Conservation (phyloP, 2,888 invertebrate genomes). For the Acleris literana region DNA sequence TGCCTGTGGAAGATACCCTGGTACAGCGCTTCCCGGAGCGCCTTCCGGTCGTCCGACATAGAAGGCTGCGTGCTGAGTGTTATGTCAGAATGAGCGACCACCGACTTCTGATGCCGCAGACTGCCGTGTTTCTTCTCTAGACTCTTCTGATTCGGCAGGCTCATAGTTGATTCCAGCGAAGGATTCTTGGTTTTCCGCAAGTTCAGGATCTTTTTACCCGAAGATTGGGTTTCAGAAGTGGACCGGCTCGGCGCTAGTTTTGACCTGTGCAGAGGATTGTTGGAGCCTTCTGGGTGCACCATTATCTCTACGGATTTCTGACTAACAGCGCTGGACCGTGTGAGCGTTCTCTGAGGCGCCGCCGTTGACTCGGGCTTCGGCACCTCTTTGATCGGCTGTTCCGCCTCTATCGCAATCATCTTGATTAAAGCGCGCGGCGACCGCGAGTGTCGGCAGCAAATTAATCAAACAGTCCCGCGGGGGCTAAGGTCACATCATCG, state of each 20-base stretch:
- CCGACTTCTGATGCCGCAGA: slow-evolving; percentile 84
- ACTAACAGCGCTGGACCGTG: slow-evolving; percentile 84
- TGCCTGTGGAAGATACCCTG: slow-evolving; percentile 91
- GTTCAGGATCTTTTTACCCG: slow-evolving; percentile 73
- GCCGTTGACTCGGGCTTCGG: slow-evolving; percentile 66
- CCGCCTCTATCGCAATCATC: slow-evolving; percentile 78
- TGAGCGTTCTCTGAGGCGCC: slow-evolving; percentile 80
- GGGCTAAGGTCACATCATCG: slow-evolving; percentile 67
- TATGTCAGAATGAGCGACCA: slow-evolving; percentile 84
- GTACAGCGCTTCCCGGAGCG: slow-evolving; percentile 88
- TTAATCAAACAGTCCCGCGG: slow-evolving; percentile 39
- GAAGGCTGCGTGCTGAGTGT: slow-evolving; percentile 78
- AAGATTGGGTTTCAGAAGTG: slow-evolving; percentile 75
- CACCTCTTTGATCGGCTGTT: slow-evolving; percentile 67
- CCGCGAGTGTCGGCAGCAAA: slow-evolving; percentile 41
- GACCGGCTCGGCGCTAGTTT: slow-evolving; percentile 76
- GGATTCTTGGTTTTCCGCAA: slow-evolving; percentile 79
- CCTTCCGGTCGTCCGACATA: slow-evolving; percentile 85
- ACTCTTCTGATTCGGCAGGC: slow-evolving; percentile 80
- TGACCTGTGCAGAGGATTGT: slow-evolving; percentile 76
- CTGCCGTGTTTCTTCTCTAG: slow-evolving; percentile 81
- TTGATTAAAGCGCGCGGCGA: slow-evolving; percentile 39
- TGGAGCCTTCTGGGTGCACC: slow-evolving; percentile 76
- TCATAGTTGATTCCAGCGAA: slow-evolving; percentile 81
- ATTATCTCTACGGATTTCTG: slow-evolving; percentile 85